These are phyloP conservation scores for Sebastes hubbsi DNA, from an alignment of 2,797 vertebrate genomes.

Conservation along the genomic window DNA sequence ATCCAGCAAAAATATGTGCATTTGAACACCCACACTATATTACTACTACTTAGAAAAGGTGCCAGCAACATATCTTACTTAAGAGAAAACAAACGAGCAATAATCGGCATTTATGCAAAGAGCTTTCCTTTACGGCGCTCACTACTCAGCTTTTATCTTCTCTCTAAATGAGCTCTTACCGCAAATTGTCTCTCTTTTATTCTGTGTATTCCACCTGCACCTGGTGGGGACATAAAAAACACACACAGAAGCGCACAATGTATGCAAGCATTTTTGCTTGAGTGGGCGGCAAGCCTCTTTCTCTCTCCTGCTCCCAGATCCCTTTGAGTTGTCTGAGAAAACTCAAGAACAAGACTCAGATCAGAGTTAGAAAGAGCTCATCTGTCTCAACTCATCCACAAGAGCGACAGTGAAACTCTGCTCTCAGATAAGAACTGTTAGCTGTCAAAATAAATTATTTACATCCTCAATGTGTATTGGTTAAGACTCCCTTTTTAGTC, in stretches of 20 bases:
- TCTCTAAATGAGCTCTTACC: slow-evolving; percentile 32
- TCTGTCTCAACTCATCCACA: slow-evolving; percentile 13
- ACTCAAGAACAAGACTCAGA: slow-evolving; percentile 16
- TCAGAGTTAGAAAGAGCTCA: slow-evolving; percentile 2
- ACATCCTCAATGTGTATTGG: background rate
- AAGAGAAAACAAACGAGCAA: slow-evolving; percentile 37
- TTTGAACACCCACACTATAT: background rate
- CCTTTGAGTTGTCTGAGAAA: slow-evolving; percentile 23
- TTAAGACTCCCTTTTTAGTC: background rate
- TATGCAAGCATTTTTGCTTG: slow-evolving; percentile 16
- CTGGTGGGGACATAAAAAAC: slow-evolving; percentile 26
- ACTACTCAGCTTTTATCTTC: slow-evolving; percentile 25
- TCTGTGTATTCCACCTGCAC: slow-evolving; percentile 29
- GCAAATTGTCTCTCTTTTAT: slow-evolving; percentile 10
- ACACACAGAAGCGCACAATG: slow-evolving; percentile 3
- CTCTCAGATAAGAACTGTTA: slow-evolving; percentile 1
- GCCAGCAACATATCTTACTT: slow-evolving; percentile 2
- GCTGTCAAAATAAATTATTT: slow-evolving; percentile 14
- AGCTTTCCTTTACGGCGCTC: slow-evolving; percentile 8
- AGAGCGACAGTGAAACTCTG: background rate
- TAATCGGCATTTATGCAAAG: slow-evolving; percentile 33
- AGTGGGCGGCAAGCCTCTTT: slow-evolving; percentile 8
- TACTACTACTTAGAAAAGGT: background rate
- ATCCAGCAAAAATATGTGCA: background rate
- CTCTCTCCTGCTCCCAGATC: slow-evolving; percentile 5